A percentile compares a stretch with the other conserved stretches of the same genome.
These are phyloP conservation scores for Lumbricus terrestris DNA, from an alignment of 2,888 invertebrate species.

Conservation along the genomic window DNA sequence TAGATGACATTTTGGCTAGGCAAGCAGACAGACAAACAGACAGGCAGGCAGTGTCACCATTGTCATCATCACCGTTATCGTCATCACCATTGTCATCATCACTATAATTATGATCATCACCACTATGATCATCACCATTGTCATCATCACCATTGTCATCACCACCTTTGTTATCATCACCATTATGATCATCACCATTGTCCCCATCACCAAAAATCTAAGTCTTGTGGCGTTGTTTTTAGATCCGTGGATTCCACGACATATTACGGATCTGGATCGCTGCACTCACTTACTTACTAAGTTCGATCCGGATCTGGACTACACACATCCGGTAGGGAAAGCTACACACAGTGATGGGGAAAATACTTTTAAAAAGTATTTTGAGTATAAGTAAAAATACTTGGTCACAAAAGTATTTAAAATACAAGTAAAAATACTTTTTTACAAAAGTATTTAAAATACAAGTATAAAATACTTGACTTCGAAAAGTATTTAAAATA, in stretches of 20 bases:
- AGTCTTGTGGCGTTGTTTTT: not conserved
- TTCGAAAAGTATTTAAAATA: no score
- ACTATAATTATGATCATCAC: not conserved
- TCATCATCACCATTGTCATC: conserved; percentile 4
- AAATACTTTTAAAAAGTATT: no score
- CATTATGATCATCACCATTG: not conserved
- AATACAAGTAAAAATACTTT: no score
- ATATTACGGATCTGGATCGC: conserved; percentile 85
- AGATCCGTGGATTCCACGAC: conserved; percentile 82
- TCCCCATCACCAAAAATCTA: not conserved
- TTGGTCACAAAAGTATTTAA: no score
- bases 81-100: not conserved
- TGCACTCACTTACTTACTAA: conserved; percentile 93
- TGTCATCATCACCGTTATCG: not conserved
- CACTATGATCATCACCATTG: not conserved
- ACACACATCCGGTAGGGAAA: conserved; percentile 87
- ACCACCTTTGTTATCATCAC: not conserved
- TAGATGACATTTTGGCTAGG: no score
- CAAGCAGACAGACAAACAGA: not conserved
- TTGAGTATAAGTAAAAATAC: no score
- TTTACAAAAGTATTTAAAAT: no score
- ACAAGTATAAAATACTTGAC: no score
- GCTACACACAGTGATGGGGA: no score
- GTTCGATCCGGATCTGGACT: conserved; percentile 85
- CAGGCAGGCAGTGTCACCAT: no score